Evolutionary conservation across 2,113 vertebrate genomes (phyloP).

Genomic region (Thamnophis sirtalis): DNA sequence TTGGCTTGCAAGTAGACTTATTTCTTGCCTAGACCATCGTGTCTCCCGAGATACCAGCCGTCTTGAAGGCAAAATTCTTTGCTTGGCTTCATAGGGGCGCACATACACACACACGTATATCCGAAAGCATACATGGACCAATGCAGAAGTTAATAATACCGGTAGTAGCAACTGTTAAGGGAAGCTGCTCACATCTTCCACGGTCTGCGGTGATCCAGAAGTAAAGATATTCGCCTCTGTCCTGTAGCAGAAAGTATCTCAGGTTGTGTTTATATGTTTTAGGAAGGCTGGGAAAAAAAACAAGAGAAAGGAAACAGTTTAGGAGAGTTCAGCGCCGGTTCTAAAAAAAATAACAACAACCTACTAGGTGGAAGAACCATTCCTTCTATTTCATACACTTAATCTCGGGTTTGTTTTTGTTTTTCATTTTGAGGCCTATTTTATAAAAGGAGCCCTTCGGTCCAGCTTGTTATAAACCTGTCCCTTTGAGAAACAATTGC

Average conservation of each 20-base stretch:
- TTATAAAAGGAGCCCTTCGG: background rate
- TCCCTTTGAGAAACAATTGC: background rate
- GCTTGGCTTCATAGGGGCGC: background rate
- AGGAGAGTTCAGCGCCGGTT: background rate
- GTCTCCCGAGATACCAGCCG: background rate
- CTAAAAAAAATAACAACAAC: background rate
- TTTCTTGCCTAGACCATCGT: background rate
- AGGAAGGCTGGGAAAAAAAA: background rate
- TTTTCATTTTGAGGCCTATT: background rate
- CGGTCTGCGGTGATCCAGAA: background rate
- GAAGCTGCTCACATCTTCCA: background rate
- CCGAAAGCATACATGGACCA: background rate
- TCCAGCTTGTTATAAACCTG: background rate
- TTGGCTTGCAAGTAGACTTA: background rate
- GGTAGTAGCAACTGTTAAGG: background rate
- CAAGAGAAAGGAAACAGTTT: background rate
- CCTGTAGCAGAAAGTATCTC: background rate
- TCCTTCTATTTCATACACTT: background rate
- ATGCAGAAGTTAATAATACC: background rate
- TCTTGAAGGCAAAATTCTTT: background rate
- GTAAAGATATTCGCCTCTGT: background rate
- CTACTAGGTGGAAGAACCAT: background rate
- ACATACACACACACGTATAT: background rate
- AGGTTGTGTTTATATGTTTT: background rate
- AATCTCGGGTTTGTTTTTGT: background rate